Evolutionary conservation across 2,888 invertebrate genomes (phyloP), one percentile per base, ranked within the genome.

Genomic region (Gastrophysa polygoni): DNA sequence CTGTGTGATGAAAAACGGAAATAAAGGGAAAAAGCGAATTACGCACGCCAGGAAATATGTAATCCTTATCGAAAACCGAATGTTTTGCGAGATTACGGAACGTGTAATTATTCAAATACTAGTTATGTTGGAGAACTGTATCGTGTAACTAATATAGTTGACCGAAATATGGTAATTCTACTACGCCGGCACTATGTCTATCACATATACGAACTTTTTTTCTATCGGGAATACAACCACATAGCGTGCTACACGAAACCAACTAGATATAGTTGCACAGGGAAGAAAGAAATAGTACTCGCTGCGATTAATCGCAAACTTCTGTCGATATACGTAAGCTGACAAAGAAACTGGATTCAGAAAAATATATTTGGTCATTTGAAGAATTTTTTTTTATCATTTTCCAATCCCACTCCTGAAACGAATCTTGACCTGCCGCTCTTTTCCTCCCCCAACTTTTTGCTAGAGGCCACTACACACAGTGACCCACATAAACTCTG

Each of bases 121-220:
- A 46, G 21, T 38, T 43, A 46, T 56, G 63, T 59, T 56, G 29
- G 56, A 61, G 59, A 61, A 64, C 54, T 47, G 56, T 51, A 59
- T 61, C 54, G 60, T 61, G 57, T 57, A 58, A 49, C 61, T 64
- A 61, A 64, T 64, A 58, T 54, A 46, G 55, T 61, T 61, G 64
- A 63, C 59, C 60, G 64, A 61, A 63, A 66, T 59, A 68, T 64
- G 68, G 59, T 67, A 68, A 68, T 68, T 68, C 64, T 61, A 43
- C 65, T 43, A 51, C 61, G 54, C 59, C 57, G 61, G n/a, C n/a
- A n/a, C 59, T 61, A 59, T 60, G 65, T 60, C 65, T 61, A 63
- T 60, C 66, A 66, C 61, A 62, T 66, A 63, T 61, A 65, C 24
- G 63, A 61, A 59, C 51, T 66, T 66, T 60, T 28, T 63, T 56